These are phyloP conservation scores for Phaenicophaeus curvirostris DNA, from an alignment of 2,797 vertebrate genomes.

Conservation along the genomic window DNA sequence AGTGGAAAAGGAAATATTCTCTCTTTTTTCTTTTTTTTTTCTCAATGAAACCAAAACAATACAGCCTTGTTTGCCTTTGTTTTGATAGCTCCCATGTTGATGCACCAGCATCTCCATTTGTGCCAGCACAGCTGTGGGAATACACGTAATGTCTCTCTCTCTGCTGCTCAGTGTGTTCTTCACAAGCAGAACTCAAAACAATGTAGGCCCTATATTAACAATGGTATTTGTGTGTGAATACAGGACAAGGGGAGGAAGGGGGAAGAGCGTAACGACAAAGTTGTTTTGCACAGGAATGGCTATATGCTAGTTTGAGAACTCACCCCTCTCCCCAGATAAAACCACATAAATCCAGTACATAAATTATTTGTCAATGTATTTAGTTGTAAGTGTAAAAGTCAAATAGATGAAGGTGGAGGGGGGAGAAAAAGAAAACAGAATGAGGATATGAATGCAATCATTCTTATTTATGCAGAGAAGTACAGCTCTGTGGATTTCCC, in stretches of 20 bases:
- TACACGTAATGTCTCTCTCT: neutral
- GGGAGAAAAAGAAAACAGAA: neutral
- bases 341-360: neutral
- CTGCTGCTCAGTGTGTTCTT: neutral
- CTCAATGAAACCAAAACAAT: constrained; percentile 19
- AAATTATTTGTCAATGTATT: neutral
- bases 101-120: constrained; percentile 27
- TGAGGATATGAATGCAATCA: neutral
- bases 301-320: neutral
- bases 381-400: neutral
- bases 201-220: constrained; percentile 12
- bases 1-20: neutral
- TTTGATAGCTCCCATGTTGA: constrained; percentile 46
- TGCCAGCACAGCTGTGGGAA: constrained; percentile 69
- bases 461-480: constrained; percentile 34
- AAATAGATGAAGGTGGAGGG: neutral
- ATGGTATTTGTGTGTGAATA: neutral
- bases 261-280: neutral
- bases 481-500: constrained; percentile 49
- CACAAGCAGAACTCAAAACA: constrained; percentile 12
- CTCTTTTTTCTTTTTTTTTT: neutral
- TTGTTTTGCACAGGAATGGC: neutral
- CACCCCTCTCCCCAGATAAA: neutral
- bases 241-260: neutral
- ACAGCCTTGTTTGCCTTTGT: constrained; percentile 46